These are phyloP conservation scores for Thereva nobilitata DNA, from an alignment of 2,888 invertebrate species.

Conservation along the genomic window DNA sequence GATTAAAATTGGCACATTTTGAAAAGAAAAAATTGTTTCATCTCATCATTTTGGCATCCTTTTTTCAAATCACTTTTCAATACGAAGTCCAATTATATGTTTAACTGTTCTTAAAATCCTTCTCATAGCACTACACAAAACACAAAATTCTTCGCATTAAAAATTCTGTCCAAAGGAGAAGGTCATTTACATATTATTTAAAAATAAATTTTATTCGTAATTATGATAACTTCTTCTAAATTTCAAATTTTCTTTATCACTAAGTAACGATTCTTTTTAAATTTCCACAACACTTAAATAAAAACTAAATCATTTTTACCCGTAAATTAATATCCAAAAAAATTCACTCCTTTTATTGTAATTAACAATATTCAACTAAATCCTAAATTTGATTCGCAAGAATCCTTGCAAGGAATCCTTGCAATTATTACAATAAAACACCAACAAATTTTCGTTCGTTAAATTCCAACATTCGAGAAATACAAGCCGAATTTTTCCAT, in stretches of 20 bases:
- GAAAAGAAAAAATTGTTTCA: too few relatives aligned
- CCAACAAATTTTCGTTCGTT: not conserved
- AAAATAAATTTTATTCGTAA: not conserved
- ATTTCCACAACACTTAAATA: constrained; percentile 3
- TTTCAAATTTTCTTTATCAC: not conserved
- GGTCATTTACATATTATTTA: constrained; percentile 10
- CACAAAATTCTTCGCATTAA: not conserved
- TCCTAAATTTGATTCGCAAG: not conserved
- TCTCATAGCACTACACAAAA: not conserved
- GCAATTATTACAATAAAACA: constrained; percentile 7
- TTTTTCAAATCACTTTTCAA: too few relatives aligned
- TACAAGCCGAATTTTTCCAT: constrained; percentile 35
- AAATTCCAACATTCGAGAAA: constrained; percentile 15
- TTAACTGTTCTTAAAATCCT: not conserved
- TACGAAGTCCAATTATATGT: too few relatives aligned
- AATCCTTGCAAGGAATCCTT: not conserved
- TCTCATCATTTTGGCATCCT: too few relatives aligned
- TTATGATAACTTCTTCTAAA: constrained; percentile 2
- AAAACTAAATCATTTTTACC: constrained; percentile 12
- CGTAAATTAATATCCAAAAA: not conserved
- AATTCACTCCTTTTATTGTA: not conserved
- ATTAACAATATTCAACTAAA: too few relatives aligned
- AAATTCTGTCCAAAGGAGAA: not conserved
- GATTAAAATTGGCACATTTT: too few relatives aligned
- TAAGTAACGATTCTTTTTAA: constrained; percentile 5